These are phyloP conservation scores for Idaea dimidiata DNA, from an alignment of 2,888 invertebrate genomes.

Conservation along the genomic window DNA sequence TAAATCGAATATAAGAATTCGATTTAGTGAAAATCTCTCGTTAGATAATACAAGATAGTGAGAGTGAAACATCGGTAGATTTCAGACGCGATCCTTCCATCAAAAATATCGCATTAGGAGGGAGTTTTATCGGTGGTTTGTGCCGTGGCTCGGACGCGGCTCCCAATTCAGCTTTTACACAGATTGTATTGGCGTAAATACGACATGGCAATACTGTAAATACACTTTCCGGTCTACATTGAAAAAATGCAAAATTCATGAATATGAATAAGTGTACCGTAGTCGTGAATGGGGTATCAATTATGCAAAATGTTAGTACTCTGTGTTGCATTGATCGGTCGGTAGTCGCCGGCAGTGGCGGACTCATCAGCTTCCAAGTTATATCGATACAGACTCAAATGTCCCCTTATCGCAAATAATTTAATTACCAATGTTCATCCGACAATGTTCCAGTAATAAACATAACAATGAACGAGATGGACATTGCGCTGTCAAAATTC, in stretches of 20 bases:
- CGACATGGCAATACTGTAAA: slow-evolving; percentile 65
- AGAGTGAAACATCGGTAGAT: slow-evolving; percentile 34
- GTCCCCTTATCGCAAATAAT: slow-evolving; percentile 41
- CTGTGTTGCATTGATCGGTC: slow-evolving; percentile 64
- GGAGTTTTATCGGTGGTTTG: slow-evolving; percentile 51
- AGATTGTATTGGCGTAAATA: slow-evolving; percentile 71
- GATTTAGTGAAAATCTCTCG: slow-evolving; percentile 23
- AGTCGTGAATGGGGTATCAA: slow-evolving; percentile 74
- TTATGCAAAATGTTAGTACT: slow-evolving; percentile 71
- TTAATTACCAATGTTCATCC: slow-evolving; percentile 43
- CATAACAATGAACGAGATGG: slow-evolving; percentile 46
- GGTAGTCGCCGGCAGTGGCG: slow-evolving; percentile 36
- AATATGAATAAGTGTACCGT: slow-evolving; percentile 76
- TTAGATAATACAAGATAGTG: slow-evolving; percentile 26
- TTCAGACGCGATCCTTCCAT: slow-evolving; percentile 44
- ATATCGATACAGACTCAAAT: slow-evolving; percentile 45
- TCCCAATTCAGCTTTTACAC: slow-evolving; percentile 62
- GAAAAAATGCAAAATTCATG: slow-evolving; percentile 77
- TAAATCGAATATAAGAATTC: slow-evolving; percentile 33
- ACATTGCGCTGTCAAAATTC: slow-evolving; percentile 21
- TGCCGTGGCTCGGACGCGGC: slow-evolving; percentile 38
- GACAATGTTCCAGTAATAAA: slow-evolving; percentile 45
- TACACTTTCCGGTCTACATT: slow-evolving; percentile 70
- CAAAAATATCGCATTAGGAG: slow-evolving; percentile 64
- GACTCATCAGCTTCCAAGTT: slow-evolving; percentile 37